These are phyloP conservation scores for Chrysaora quinquecirrha DNA, from an alignment of 30 jellyfish, hydroid and myxozoan genomes.

Conservation along the genomic window DNA sequence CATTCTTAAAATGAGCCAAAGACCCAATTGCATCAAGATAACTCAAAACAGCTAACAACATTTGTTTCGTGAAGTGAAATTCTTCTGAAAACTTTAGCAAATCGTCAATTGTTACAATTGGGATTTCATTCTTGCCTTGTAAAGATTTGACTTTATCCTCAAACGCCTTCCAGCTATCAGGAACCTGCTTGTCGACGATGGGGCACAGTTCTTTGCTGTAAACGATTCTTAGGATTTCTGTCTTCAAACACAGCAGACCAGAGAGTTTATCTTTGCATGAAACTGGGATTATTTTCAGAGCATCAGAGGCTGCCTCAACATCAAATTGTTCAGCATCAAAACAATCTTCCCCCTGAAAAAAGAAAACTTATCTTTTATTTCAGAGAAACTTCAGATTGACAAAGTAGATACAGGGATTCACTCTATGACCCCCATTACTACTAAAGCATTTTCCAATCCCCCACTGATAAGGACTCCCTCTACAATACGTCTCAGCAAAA, in stretches of 20 bases:
- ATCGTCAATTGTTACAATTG: slow-evolving; percentile 45
- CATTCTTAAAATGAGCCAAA: slow-evolving; percentile 41
- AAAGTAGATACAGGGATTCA: too few relatives aligned
- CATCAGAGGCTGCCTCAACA: too few relatives aligned
- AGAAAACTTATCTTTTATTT: too few relatives aligned
- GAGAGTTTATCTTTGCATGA: slow-evolving; percentile 53
- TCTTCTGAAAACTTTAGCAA: background rate
- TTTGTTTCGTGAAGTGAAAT: slow-evolving; percentile 1
- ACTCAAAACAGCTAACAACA: slow-evolving; percentile 49
- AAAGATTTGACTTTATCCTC: slow-evolving; percentile 53
- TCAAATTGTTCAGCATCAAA: too few relatives aligned
- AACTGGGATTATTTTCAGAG: slow-evolving; percentile 65
- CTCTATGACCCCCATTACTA: too few relatives aligned
- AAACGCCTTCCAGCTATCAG: slow-evolving; percentile 67
- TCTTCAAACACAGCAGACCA: slow-evolving; percentile 48
- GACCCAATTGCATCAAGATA: slow-evolving; percentile 81
- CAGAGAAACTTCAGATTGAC: too few relatives aligned
- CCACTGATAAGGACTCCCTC: too few relatives aligned
- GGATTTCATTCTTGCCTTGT: slow-evolving; percentile 20
- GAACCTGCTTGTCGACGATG: slow-evolving; percentile 58
- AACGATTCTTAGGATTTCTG: slow-evolving; percentile 75
- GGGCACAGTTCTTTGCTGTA: slow-evolving; percentile 63
- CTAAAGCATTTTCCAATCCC: too few relatives aligned
- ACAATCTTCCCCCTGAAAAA: too few relatives aligned
- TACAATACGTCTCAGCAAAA: too few relatives aligned